Evolutionary conservation across 2,797 vertebrate species (phyloP).

Genomic region (Neosilurus hyrtlii): DNA sequence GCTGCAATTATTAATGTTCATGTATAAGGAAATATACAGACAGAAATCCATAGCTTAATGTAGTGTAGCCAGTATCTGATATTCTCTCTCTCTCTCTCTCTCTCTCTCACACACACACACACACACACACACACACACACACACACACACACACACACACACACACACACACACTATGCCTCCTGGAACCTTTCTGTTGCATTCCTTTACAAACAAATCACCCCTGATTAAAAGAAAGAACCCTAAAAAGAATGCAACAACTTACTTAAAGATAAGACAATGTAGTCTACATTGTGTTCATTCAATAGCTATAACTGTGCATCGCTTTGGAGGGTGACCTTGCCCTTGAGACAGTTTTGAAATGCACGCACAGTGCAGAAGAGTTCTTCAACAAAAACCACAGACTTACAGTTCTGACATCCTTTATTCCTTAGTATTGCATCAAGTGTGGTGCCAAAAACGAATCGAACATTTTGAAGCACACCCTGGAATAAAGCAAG

Average conservation of each 20-base stretch:
- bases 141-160: too few relatives aligned
- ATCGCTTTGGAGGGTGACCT: neutral
- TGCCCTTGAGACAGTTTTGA: neutral
- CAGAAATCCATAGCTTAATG: neutral
- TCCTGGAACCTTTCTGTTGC: neutral
- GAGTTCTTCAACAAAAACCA: neutral
- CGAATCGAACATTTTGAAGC: conserved; percentile 94
- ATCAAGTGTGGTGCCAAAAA: conserved; percentile 93
- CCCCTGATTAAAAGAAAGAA: neutral
- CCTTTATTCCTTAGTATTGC: conserved; percentile 96
- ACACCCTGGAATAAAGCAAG: conserved; percentile 79
- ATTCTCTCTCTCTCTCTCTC: too few relatives aligned
- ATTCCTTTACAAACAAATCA: neutral
- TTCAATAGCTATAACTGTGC: neutral
- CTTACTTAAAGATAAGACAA: neutral
- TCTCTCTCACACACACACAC: too few relatives aligned
- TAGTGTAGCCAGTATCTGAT: neutral
- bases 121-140: too few relatives aligned
- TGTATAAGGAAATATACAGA: neutral
- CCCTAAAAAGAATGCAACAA: neutral
- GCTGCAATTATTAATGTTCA: neutral
- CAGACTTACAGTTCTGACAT: conserved; percentile 89
- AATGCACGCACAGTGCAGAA: neutral
- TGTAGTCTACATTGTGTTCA: neutral
- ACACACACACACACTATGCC: neutral